phyloP scores from a whole-genome alignment of 1,140 invertebrate species.

The Oryctes rhinoceros region DNA sequence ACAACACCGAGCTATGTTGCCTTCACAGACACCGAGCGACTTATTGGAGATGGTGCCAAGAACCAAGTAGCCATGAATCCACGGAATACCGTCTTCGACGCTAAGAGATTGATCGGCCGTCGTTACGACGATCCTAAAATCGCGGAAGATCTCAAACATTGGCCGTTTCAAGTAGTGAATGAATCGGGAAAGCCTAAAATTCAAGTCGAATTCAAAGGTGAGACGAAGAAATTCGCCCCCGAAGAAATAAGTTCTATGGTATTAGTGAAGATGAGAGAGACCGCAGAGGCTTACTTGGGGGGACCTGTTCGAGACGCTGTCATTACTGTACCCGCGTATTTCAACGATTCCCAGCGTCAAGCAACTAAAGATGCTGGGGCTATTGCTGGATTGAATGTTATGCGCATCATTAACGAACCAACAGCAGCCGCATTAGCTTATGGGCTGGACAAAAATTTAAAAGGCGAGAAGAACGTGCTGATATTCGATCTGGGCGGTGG shows the following conservation, averaged over 20 bases:
- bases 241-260: conserved; percentile 81
- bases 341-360: conserved; percentile 75
- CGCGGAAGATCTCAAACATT: conserved; percentile 73
- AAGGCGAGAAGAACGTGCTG: conserved; percentile 75
- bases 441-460: conserved; percentile 79
- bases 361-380: conserved; percentile 76
- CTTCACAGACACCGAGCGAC: conserved; percentile 81
- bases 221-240: conserved; percentile 76
- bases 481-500: conserved; percentile 74
- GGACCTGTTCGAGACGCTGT: conserved; percentile 63
- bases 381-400: conserved; percentile 70
- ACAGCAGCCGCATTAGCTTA: conserved; percentile 81
- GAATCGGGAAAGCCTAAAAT: conserved; percentile 71
- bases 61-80: conserved; percentile 74
- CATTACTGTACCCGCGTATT: conserved; percentile 72
- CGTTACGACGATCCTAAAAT: conserved; percentile 75
- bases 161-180: conserved; percentile 73
- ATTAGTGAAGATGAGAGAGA: conserved; percentile 70
- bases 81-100: conserved; percentile 76
- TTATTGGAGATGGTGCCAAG: conserved; percentile 71
- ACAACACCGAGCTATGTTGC: too few relatives aligned
- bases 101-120: conserved; percentile 71
- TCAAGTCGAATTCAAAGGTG: conserved; percentile 75
- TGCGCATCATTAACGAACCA: conserved; percentile 82
- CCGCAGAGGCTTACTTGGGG: conserved; percentile 65